Percentiles rank a stretch among this genome's conserved stretches.
Conservation (phyloP, 2,113 vertebrate species). For the Egretta garzetta region DNA sequence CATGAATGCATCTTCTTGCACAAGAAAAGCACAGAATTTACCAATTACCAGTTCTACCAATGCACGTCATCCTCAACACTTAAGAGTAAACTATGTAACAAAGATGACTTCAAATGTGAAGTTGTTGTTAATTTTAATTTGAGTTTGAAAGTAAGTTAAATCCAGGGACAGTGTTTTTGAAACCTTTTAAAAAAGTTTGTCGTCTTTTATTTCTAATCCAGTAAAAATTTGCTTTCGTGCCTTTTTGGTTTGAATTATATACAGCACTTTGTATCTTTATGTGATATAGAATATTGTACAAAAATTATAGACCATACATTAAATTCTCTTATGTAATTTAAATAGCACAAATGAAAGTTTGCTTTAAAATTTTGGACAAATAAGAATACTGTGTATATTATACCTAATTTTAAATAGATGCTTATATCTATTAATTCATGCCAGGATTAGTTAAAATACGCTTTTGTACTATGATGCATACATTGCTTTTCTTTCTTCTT, state of each 20-base stretch:
- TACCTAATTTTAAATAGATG: not conserved
- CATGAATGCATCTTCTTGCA: not conserved
- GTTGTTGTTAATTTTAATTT: not conserved
- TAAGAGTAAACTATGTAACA: not conserved
- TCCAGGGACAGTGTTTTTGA: not conserved
- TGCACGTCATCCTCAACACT: not conserved
- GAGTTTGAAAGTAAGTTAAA: not conserved
- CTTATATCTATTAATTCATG: not conserved
- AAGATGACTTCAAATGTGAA: not conserved
- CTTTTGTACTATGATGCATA: not conserved
- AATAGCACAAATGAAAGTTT: not conserved
- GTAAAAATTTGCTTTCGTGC: not conserved
- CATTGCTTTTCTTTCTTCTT: slow-evolving; percentile 16
- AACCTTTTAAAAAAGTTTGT: not conserved
- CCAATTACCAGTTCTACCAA: not conserved
- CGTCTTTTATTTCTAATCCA: not conserved
- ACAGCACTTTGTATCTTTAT: not conserved
- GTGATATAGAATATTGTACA: not conserved
- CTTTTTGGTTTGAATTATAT: not conserved
- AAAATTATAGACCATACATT: not conserved
- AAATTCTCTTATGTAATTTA: not conserved
- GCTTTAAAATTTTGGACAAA: not conserved
- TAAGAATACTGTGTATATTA: not conserved
- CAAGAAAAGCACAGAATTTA: not conserved
- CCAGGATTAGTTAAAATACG: not conserved